These are phyloP conservation scores for Oreochromis spilurus DNA, from an alignment of 2,113 vertebrate genomes.

Conservation along the genomic window DNA sequence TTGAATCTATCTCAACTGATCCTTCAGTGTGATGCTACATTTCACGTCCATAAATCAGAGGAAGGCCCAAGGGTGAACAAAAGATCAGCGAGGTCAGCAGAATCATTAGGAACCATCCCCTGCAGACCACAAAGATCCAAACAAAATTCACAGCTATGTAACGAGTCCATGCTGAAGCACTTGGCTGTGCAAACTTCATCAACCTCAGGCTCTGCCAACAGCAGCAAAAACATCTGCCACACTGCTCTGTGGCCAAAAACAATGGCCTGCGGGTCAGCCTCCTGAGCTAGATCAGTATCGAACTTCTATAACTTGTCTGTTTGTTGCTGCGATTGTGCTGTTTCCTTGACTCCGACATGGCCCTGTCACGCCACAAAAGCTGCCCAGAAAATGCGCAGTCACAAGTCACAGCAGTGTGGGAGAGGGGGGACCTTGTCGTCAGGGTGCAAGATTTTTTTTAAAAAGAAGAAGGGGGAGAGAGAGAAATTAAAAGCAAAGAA, in stretches of 20 bases:
- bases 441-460: not conserved
- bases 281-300: not conserved
- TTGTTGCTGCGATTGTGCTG: not conserved
- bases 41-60: not conserved
- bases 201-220: not conserved
- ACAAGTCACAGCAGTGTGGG: not conserved
- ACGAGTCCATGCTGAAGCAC: not conserved
- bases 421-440: not conserved
- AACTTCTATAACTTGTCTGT: not conserved
- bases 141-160: not conserved
- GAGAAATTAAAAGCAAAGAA: not conserved
- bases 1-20: not conserved
- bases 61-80: not conserved
- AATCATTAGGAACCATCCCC: not conserved
- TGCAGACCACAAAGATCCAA: not conserved
- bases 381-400: constrained; percentile 20
- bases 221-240: not conserved
- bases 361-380: not conserved
- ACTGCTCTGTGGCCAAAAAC: not conserved
- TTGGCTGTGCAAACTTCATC: not conserved
- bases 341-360: not conserved
- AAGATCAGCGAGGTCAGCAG: not conserved
- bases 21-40: not conserved
- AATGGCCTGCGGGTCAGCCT: not conserved
- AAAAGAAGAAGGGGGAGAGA: rapidly evolving